These are phyloP conservation scores for Drosophila paulistorum DNA, from an alignment of 1,140 invertebrate genomes.

Conservation along the genomic window DNA sequence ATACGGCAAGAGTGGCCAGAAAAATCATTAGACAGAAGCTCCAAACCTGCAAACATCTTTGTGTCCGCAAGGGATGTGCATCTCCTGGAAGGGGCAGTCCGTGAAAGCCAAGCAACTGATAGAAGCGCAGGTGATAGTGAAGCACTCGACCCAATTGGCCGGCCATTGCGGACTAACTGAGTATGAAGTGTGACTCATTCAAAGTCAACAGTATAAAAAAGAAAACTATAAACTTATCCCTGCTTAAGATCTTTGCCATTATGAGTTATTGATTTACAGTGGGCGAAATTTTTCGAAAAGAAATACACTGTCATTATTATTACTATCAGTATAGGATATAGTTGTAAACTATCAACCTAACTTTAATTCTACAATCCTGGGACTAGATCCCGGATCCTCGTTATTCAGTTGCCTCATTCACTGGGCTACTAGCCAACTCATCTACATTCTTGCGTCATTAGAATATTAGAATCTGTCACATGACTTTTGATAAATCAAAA, in stretches of 20 bases:
- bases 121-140: constrained; percentile 59
- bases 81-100: constrained; percentile 42
- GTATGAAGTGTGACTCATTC: neutral
- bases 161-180: constrained; percentile 49
- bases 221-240: neutral
- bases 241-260: neutral
- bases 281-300: neutral
- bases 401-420: too few species aligned
- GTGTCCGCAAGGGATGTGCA: neutral
- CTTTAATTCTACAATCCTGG: too few species aligned
- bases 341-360: too few species aligned
- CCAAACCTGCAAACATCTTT: constrained; percentile 30
- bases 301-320: too few species aligned
- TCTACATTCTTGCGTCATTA: too few species aligned
- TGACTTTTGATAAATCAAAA: too few species aligned
- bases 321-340: too few species aligned
- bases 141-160: constrained; percentile 44
- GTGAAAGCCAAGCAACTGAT: constrained; percentile 65
- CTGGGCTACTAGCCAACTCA: too few species aligned
- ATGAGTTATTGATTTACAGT: neutral
- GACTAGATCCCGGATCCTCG: too few species aligned
- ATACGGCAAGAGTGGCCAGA: constrained; percentile 18
- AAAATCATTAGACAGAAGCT: constrained; percentile 27
- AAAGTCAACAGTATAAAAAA: neutral
- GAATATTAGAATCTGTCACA: too few species aligned